Evolutionary conservation across 2,888 invertebrate genomes (phyloP), one percentile per base, ranked within the genome.

Genomic region (Dryadula phaetusa): DNA sequence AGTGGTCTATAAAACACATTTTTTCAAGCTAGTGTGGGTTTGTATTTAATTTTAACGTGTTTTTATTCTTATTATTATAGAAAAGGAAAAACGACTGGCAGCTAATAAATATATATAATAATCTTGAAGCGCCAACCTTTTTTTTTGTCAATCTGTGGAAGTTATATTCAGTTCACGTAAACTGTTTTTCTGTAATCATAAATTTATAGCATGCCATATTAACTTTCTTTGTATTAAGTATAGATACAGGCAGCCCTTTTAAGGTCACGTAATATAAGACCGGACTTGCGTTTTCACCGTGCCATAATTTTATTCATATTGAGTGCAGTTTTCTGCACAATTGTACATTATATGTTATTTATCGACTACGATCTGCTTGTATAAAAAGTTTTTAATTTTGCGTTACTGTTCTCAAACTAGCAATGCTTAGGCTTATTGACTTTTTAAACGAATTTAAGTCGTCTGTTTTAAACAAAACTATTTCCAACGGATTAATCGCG

Each of bases 191-290:
- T 62, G 62, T 8, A 62, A 66, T 69, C 34, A 67, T 71, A 71
- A 66, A 68, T 69, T 71, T 52, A 69, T 63, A 72, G 47, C 71
- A 68, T 71, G 54, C 67, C 71, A 69, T 66, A 69, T 69, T 54
- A 44, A 67, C 71, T 73, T 71, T 74, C 69, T 70, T 70, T 70
- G 69, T 70, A 67, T 69, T 44, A 66, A 64, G 65, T 67, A 62
- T 70, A 69, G 40, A 67, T 58, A 58, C 40, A 54, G 62, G 61
- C 66, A 47, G 12, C 25, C 73, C 73, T 67, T 72, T 69, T 73
- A 72, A 67, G 68, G 72, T 66, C 20, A 16, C 54, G 66, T 69
- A 70, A 68, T 70, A 70, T 72, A 61, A 69, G 70, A 69, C 70
- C 64, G 62, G 69, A 66, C 63, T 70, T 62, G 52, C 52, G 66